phyloP scores from a whole-genome alignment of 2,797 vertebrate genomes.

The Manis pentadactyla region DNA sequence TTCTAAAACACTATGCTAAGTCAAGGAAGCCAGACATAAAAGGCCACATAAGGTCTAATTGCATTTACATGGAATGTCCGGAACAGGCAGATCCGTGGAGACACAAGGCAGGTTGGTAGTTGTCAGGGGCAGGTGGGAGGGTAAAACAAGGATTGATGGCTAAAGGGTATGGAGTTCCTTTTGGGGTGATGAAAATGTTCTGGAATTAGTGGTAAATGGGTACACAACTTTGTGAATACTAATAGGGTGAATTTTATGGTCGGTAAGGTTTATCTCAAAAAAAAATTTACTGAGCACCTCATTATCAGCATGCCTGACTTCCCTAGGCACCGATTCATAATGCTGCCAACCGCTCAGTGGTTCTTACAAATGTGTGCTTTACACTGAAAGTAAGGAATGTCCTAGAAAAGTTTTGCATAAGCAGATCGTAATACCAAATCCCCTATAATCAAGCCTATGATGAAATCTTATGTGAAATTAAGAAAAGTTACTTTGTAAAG shows the following conservation, averaged over 20 bases:
- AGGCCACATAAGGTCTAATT: background rate
- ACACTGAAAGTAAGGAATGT: background rate
- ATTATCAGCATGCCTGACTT: background rate
- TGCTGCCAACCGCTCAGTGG: background rate
- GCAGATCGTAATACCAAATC: background rate
- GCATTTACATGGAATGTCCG: constrained; percentile 23
- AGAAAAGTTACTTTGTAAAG: background rate
- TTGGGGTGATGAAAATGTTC: background rate
- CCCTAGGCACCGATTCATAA: background rate
- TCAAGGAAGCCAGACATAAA: constrained; percentile 7
- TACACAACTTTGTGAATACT: background rate
- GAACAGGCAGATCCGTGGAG: background rate
- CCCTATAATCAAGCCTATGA: background rate
- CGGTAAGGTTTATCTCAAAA: constrained; percentile 31
- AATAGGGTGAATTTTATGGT: constrained; percentile 17
- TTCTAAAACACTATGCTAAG: constrained; percentile 26
- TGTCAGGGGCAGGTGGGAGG: background rate
- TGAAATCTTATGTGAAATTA: constrained; percentile 49
- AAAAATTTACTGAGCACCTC: background rate
- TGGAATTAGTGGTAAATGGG: background rate
- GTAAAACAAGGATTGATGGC: background rate
- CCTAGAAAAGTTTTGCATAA: constrained; percentile 29
- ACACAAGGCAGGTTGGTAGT: background rate
- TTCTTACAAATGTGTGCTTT: background rate
- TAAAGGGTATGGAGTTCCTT: background rate